Conservation (phyloP, 2,888 invertebrate genomes). For the Drosophila rubida region DNA sequence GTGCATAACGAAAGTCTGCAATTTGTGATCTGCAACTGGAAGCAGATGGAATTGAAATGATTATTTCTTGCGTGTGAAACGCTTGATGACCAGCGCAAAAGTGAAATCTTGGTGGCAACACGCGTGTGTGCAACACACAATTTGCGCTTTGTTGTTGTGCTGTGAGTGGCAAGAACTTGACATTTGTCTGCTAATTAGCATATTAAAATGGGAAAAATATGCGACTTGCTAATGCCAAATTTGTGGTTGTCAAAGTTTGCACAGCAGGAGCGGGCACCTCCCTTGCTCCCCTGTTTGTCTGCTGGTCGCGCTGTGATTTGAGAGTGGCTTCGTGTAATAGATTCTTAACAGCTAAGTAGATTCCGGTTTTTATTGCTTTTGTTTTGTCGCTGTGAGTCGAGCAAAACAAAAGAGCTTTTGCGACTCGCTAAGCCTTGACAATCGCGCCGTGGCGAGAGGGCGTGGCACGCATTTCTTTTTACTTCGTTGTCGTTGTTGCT, state of each 20-base stretch:
- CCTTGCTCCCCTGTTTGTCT: no score
- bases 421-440: constrained; percentile 36
- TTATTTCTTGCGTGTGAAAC: no score
- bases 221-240: constrained; percentile 25
- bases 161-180: constrained; percentile 19
- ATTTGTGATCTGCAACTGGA: no score
- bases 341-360: constrained; percentile 64
- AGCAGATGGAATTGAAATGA: no score
- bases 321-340: constrained; percentile 57
- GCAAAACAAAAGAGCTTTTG: constrained; percentile 48
- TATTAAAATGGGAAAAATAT: constrained; percentile 39
- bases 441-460: neutral
- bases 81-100: no score
- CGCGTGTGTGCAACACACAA: neutral
- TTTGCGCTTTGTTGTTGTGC: constrained; percentile 4
- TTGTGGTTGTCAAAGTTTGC: constrained; percentile 35
- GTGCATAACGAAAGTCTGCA: no score
- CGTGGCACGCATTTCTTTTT: constrained; percentile 25
- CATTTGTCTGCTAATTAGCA: constrained; percentile 54
- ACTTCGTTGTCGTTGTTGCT: constrained; percentile 11
- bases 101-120: no score
- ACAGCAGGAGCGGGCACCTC: no score
- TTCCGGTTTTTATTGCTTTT: constrained; percentile 63
- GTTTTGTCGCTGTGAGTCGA: constrained; percentile 40
- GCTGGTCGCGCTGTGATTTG: no score